These are phyloP conservation scores for Zeus faber DNA, from an alignment of 2,113 vertebrate species.

Conservation along the genomic window DNA sequence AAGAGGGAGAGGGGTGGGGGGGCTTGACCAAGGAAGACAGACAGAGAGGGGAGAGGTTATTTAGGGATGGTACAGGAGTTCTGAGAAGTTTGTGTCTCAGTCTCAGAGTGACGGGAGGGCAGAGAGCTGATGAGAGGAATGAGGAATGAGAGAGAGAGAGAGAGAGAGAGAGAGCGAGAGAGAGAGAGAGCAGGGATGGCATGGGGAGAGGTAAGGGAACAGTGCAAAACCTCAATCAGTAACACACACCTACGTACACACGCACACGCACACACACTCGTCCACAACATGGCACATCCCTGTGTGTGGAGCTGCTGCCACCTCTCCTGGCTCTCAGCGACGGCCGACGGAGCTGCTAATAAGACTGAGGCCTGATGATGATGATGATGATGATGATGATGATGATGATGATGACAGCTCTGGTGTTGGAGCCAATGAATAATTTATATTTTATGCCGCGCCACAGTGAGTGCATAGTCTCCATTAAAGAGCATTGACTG, in stretches of 20 bases:
- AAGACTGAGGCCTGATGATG: too few species aligned
- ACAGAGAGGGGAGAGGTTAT: not conserved
- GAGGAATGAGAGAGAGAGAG: too few species aligned
- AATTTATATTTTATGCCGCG: conserved; percentile 67
- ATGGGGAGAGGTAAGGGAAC: too few species aligned
- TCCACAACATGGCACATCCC: not conserved
- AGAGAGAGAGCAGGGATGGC: too few species aligned
- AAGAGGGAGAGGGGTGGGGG: too few species aligned
- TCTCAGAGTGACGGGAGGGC: too few species aligned
- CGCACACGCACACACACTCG: not conserved
- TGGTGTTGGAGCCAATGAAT: conserved; percentile 62
- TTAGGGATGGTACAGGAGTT: not conserved
- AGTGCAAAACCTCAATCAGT: not conserved
- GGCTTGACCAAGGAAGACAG: too few species aligned
- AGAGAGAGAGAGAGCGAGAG: too few species aligned
- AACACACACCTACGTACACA: not conserved
- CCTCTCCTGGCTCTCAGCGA: not conserved
- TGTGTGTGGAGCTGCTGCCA: too few species aligned
- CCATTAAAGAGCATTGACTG: conserved; percentile 55
- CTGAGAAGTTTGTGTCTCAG: too few species aligned
- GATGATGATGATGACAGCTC: conserved; percentile 54
- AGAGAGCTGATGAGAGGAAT: too few species aligned
- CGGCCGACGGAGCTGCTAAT: not conserved
- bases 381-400: too few species aligned
- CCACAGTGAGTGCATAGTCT: conserved; percentile 48